These are phyloP conservation scores for Zoanthus sansibaricus DNA, from an alignment of 92 coral and sea anemone species.

Conservation along the genomic window DNA sequence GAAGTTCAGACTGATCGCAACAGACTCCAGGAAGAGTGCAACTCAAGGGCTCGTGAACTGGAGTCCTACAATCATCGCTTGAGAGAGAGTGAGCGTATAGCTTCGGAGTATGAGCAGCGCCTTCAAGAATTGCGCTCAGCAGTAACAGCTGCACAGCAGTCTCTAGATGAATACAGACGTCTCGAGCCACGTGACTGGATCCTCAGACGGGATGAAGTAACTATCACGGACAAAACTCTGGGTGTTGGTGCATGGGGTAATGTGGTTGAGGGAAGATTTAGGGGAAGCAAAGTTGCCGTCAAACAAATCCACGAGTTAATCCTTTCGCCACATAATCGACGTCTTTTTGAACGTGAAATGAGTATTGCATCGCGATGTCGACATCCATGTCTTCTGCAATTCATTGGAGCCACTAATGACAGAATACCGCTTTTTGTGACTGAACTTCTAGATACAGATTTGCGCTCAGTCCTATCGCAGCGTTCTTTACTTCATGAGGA, in stretches of 20 bases:
- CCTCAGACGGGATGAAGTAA: constrained; percentile 89
- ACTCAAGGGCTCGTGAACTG: constrained; percentile 31
- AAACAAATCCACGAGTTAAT: constrained; percentile 93
- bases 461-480: constrained; percentile 78
- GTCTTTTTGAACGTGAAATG: constrained; percentile 97
- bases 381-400: constrained; percentile 92
- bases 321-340: constrained; percentile 94
- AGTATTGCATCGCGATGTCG: constrained; percentile 96
- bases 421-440: constrained; percentile 89
- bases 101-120: constrained; percentile 58
- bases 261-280: constrained; percentile 91
- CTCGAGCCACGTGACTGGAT: constrained; percentile 99
- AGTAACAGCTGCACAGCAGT: constrained; percentile 72
- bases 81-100: constrained; percentile 54
- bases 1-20: constrained; percentile 67
- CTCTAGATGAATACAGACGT: constrained; percentile 84
- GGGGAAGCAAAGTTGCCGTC: constrained; percentile 89
- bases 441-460: constrained; percentile 89
- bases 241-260: constrained; percentile 98
- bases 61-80: constrained; percentile 48
- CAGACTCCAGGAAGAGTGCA: constrained; percentile 51
- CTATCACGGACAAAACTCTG: constrained; percentile 67
- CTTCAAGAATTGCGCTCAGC: constrained; percentile 72
- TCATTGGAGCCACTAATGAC: constrained; percentile 96
- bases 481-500: constrained; percentile 94